Evolutionary conservation across 2,797 vertebrate species (phyloP).

Genomic region (Syngnathus rostellatus): DNA sequence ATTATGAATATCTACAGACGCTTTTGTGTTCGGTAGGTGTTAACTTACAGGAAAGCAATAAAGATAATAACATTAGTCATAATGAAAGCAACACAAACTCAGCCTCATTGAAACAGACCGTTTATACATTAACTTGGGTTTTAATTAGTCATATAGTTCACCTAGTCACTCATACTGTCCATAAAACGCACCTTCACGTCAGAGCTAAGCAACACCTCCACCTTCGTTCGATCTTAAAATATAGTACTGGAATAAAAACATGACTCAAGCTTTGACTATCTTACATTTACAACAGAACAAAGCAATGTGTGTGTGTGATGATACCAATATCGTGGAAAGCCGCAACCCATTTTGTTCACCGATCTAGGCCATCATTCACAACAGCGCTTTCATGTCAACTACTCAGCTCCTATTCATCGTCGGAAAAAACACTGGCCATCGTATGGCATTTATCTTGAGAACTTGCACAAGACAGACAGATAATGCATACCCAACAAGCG

Average conservation of each 20-base stretch:
- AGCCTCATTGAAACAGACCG: not conserved
- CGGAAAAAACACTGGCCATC: not conserved
- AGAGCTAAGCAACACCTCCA: too few relatives aligned
- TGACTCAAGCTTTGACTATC: too few relatives aligned
- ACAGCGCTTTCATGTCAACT: not conserved
- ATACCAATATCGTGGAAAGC: not conserved
- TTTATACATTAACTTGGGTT: not conserved
- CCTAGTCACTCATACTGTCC: not conserved
- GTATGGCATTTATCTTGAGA: not conserved
- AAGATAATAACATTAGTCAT: slow-evolving; percentile 20
- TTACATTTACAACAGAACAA: not conserved
- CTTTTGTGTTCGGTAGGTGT: not conserved
- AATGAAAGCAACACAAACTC: slow-evolving; percentile 10
- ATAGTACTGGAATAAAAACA: too few relatives aligned
- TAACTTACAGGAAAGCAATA: slow-evolving; percentile 19
- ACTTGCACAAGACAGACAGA: not conserved
- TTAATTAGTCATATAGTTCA: not conserved
- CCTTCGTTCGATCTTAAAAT: too few relatives aligned
- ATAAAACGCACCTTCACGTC: not conserved
- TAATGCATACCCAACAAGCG: not conserved
- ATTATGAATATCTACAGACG: not conserved
- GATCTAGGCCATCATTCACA: not conserved
- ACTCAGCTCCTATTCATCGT: not conserved
- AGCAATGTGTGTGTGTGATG: not conserved
- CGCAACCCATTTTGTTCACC: not conserved